phyloP scores from a whole-genome alignment of 2,113 vertebrate genomes.

The Corythornis madagascariensis region DNA sequence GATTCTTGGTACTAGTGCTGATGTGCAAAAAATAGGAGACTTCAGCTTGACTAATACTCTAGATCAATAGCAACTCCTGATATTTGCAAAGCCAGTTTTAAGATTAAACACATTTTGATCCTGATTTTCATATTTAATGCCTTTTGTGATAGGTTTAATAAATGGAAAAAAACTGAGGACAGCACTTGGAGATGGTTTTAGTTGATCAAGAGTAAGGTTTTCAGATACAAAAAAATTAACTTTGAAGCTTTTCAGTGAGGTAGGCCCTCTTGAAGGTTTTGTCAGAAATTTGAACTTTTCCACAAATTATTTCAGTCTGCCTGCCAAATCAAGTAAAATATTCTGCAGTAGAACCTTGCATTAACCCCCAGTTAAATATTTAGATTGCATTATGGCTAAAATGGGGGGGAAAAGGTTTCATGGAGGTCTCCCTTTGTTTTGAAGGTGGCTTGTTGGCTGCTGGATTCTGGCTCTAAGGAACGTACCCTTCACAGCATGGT shows the following conservation, averaged over 20 bases:
- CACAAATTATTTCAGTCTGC: neutral
- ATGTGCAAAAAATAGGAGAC: neutral
- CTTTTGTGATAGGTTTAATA: neutral
- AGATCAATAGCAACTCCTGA: neutral
- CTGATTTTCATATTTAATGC: neutral
- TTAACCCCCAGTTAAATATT: neutral
- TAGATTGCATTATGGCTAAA: neutral
- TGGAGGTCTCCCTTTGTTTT: neutral
- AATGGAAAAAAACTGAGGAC: neutral
- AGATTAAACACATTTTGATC: neutral
- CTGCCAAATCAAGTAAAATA: neutral
- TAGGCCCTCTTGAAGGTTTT: neutral
- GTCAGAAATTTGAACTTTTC: neutral
- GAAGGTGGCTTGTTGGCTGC: slow-evolving; percentile 93
- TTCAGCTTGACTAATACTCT: neutral
- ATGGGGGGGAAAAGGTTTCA: neutral
- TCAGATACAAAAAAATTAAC: neutral
- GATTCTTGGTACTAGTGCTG: neutral
- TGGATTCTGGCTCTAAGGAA: slow-evolving; percentile 89
- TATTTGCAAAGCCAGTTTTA: neutral
- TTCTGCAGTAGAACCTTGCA: neutral
- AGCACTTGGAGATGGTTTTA: neutral
- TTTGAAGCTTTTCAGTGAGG: neutral
- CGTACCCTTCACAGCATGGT: slow-evolving; percentile 92
- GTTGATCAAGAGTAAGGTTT: neutral